A percentile compares a stretch with the other conserved stretches of the same genome.
Conservation (phyloP, 2,797 vertebrate genomes). For the Mus caroli region DNA sequence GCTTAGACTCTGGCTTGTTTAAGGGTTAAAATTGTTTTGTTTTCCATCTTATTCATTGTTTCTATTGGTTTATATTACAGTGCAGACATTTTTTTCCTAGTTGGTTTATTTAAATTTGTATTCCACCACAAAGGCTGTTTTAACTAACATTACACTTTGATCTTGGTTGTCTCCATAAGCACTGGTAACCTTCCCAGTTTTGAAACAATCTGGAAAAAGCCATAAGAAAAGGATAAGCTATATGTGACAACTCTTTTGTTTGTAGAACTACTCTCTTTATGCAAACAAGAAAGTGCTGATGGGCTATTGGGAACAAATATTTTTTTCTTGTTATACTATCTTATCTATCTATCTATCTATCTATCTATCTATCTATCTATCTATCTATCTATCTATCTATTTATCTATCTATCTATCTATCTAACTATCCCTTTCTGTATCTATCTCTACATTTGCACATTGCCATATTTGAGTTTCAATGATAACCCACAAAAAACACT, state of each 20-base stretch:
- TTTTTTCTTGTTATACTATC: background rate
- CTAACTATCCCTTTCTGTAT: background rate
- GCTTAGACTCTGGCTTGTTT: background rate
- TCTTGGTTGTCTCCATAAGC: background rate
- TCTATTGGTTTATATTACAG: background rate
- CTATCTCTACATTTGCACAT: background rate
- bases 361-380: too few species aligned
- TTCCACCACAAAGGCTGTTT: background rate
- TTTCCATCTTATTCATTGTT: background rate
- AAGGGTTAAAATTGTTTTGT: background rate
- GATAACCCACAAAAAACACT: background rate
- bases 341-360: too few species aligned
- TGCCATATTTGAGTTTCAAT: background rate
- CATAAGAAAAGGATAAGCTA: background rate
- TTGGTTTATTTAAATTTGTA: background rate
- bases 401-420: background rate
- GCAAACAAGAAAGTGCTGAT: constrained; percentile 10
- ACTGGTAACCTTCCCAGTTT: background rate
- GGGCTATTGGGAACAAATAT: background rate
- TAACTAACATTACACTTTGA: background rate
- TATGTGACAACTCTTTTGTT: background rate
- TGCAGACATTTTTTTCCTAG: background rate
- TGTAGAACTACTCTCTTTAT: background rate
- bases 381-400: background rate
- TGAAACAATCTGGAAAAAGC: background rate